Evolutionary conservation across 92 coral and sea anemone genomes (phyloP).

Genomic region (Pocillopora grandis): DNA sequence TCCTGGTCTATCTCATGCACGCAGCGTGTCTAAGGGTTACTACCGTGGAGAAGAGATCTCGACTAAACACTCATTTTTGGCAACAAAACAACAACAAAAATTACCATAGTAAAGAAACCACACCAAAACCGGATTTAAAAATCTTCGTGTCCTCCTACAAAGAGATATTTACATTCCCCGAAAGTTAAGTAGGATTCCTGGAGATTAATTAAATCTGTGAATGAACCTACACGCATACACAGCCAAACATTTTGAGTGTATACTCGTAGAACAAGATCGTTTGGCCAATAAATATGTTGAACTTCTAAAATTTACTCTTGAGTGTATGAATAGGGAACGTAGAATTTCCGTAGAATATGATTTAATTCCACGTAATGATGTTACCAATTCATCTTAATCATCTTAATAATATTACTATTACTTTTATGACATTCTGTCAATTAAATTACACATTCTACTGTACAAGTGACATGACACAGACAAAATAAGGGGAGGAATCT

Average conservation of each 20-base stretch:
- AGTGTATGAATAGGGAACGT: not conserved
- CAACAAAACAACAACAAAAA: too few species aligned
- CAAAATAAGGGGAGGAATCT: not conserved
- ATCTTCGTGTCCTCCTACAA: not conserved
- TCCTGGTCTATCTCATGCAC: too few species aligned
- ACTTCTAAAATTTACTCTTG: not conserved
- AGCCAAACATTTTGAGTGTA: not conserved
- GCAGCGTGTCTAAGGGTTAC: too few species aligned
- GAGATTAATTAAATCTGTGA: not conserved
- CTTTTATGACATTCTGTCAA: not conserved
- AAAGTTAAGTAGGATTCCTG: not conserved
- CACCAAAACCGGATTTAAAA: not conserved
- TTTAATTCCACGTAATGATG: not conserved
- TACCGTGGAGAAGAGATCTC: too few species aligned
- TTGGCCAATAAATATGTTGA: slow-evolving; percentile 1
- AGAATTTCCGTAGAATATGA: not conserved
- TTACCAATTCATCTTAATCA: not conserved
- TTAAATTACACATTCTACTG: not conserved
- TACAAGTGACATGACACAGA: not conserved
- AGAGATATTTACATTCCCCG: not conserved
- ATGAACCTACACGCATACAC: not conserved
- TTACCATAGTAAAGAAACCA: too few species aligned
- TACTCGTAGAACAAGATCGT: not conserved
- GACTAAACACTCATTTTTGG: too few species aligned
- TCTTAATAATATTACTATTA: not conserved